phyloP scores from a whole-genome alignment of 2,113 vertebrate genomes.

The Calidris pugnax region DNA sequence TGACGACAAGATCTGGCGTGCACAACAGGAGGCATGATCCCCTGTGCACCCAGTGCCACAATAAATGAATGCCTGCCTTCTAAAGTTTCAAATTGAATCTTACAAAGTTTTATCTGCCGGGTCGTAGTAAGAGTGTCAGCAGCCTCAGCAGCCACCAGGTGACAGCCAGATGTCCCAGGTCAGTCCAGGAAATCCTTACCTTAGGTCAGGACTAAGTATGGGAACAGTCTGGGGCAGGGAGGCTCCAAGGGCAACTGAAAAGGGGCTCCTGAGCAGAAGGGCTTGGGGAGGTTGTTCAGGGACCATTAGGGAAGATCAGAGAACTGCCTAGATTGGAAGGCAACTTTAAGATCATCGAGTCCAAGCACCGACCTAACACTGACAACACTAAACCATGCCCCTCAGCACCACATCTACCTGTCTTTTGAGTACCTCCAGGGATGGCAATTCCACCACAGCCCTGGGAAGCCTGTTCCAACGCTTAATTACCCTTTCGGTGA shows the following conservation, averaged over 20 bases:
- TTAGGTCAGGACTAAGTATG: fast-evolving
- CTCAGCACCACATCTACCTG: background rate
- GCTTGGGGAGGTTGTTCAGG: background rate
- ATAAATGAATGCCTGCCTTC: too few species aligned
- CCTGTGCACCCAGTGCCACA: too few species aligned
- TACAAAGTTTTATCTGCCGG: too few species aligned
- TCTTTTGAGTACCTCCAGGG: background rate
- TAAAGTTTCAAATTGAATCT: too few species aligned
- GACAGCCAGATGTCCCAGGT: background rate
- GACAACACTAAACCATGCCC: background rate
- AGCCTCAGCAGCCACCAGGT: background rate
- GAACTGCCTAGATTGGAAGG: background rate
- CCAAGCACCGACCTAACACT: background rate
- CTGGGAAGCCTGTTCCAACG: background rate
- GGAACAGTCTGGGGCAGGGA: background rate
- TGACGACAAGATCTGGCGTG: too few species aligned
- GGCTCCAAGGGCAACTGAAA: background rate
- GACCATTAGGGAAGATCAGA: background rate
- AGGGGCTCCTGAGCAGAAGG: background rate
- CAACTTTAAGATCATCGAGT: background rate
- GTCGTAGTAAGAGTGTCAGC: background rate
- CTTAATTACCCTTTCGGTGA: background rate
- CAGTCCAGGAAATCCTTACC: background rate
- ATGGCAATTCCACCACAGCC: background rate
- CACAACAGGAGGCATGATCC: too few species aligned